Conservation (phyloP, 2,113 vertebrate genomes). For the Edolisoma coerulescens region DNA sequence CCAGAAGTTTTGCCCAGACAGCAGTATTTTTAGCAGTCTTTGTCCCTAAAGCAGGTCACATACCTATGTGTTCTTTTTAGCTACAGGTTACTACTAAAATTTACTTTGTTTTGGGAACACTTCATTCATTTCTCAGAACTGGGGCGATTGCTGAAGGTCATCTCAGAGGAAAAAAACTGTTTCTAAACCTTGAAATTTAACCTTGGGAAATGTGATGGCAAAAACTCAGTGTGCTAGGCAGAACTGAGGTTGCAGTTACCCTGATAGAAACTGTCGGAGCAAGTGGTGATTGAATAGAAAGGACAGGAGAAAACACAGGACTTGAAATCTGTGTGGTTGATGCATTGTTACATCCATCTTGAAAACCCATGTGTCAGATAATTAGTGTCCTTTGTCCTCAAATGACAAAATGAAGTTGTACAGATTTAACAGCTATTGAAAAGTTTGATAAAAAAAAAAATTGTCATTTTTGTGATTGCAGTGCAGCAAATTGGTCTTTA, state of each 20-base stretch:
- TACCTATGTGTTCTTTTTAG: constrained; percentile 19
- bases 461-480: neutral
- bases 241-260: neutral
- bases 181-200: constrained; percentile 29
- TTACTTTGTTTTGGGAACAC: constrained; percentile 36
- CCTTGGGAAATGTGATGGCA: neutral
- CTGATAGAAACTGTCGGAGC: neutral
- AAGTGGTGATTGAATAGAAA: neutral
- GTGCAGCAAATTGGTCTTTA: neutral
- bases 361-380: neutral
- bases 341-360: neutral
- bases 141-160: neutral
- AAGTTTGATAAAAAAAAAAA: neutral
- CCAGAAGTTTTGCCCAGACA: constrained; percentile 8
- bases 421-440: neutral
- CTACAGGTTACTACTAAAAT: constrained; percentile 29
- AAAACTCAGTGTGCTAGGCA: neutral
- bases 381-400: neutral
- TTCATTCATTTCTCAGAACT: constrained; percentile 47
- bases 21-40: constrained; percentile 44
- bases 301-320: neutral
- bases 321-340: neutral
- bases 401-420: neutral
- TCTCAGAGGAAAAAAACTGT: neutral
- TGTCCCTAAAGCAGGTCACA: constrained; percentile 29